Evolutionary conservation across 2,113 vertebrate species (phyloP).

Genomic region (Rhadina sibilatrix): DNA sequence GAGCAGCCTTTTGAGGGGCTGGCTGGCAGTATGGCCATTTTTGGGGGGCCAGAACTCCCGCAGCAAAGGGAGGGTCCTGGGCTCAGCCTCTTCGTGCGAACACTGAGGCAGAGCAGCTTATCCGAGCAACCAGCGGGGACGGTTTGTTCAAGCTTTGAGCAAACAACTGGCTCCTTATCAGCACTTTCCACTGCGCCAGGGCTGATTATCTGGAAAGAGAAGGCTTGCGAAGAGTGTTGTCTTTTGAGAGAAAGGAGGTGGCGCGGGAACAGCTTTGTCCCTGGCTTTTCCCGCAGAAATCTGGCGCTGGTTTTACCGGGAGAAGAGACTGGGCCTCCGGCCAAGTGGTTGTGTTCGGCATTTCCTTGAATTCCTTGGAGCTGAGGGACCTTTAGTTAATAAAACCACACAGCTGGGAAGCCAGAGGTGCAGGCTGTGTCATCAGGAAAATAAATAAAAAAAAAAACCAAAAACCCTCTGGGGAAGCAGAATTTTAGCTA

Average conservation of each 20-base stretch:
- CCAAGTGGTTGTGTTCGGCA: neutral
- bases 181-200: slow-evolving; percentile 14
- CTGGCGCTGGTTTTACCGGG: neutral
- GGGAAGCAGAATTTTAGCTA: neutral
- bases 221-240: slow-evolving; percentile 27
- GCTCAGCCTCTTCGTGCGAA: neutral
- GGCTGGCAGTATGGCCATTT: neutral
- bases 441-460: neutral
- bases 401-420: slow-evolving; percentile 48
- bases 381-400: slow-evolving; percentile 43
- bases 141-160: slow-evolving; percentile 47
- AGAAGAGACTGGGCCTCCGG: neutral
- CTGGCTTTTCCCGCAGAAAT: neutral
- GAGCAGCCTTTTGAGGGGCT: neutral
- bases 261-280: neutral
- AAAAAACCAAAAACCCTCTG: neutral
- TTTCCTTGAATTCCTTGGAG: slow-evolving; percentile 54
- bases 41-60: neutral
- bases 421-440: slow-evolving; percentile 54
- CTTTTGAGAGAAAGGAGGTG: neutral
- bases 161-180: slow-evolving; percentile 63
- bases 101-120: accelerated
- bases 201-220: slow-evolving; percentile 18
- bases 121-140: neutral
- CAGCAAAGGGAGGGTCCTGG: neutral